Base-by-base conservation (phyloP, 2,888 invertebrate genomes). In the Trissoscelio sp. region DNA sequence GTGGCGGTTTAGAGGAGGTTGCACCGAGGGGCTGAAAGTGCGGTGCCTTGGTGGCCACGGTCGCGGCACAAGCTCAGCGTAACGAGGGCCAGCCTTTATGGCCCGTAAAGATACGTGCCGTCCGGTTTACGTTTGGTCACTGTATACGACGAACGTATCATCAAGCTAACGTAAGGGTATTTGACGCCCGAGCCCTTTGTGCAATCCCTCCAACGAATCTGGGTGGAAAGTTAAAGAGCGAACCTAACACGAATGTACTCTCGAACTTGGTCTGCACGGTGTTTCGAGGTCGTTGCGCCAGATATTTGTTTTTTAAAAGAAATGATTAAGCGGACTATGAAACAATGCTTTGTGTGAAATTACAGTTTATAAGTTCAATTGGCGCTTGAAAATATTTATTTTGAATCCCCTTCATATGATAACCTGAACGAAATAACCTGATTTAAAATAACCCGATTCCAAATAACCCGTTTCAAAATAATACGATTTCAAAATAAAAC, bases 31-130 rank as follows among this genome's bases (percentile, higher is more conserved):
- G 85, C 83, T 69, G 84, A 85, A 73, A 84, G 88, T 90, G 91
- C 86, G 91, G 91, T 89, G 86, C 91, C 90, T 90, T 89, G 89
- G 91, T 91, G 91, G 90, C 90, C 91, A 91, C 90, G 88, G 88
- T 87, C 89, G 89, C 87, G 88, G 88, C 88, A 86, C 90, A 85
- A 85, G 85, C 87, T 82, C 87, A 87, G 84, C 86, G 88, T 90
- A 91, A 91, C 90, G 89, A 91, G 90, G 89, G 86, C 89, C 85
- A 84, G 89, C 88, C 89, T 91, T 91, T 91, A 91, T 91, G 89
- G 90, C 87, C 89, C 90, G 90, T 91, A 91, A 91, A 91, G 91
- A 91, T 91, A 91, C 91, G 90, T 87, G 88, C 88, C 88, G 91
- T 89, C 89, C 90, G 89, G 89, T 89, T 89, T 89, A 87, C 86